Evolutionary conservation across 2,888 invertebrate genomes (phyloP), one percentile per base, ranked within the genome.

Genomic region (Malthinus seriepunctatus): DNA sequence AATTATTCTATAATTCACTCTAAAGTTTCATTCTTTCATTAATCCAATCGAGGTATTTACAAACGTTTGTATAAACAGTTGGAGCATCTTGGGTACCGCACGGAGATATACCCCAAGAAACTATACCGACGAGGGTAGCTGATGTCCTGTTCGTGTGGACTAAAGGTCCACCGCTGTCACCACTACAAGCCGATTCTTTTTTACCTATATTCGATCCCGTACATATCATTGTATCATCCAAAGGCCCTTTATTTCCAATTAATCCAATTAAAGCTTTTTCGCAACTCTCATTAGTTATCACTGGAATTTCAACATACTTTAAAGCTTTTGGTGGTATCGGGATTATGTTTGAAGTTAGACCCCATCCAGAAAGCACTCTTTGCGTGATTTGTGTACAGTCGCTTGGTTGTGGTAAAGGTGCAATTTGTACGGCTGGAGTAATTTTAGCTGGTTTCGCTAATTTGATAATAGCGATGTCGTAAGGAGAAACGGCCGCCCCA

Each of bases 101-200:
- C 10, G 39, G 39, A 15, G 5, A 5, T n/a, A 42, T 1, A 23
- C 39, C 39, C 39, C 39, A 42, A 4, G 39, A 42, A 15, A 42
- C 39, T 11, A 42, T n/a, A n/a, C 39, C 39, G 23, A 42, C n/a
- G 9, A 42, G 8, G 7, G 39, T 42, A 23, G 5, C 2, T 5
- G 23, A 3, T 3, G 10, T 15, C 6, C 6, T 8, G 15, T 45
- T n/a, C n/a, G n/a, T n/a, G n/a, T n/a, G 10, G 8, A 31, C 54
- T 5, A 55, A 38, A n/a, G 54, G 54, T 2, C 54, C 54, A 15
- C 54, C 54, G 4, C 54, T 55, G 23, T 55, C 54, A 10, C 54
- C 54, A 8, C 32, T 10, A 33, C 54, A 55, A 8, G 34, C 48
- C n/a, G 39, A 33, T 44, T 55, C 48, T 33, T 9, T 33, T 14